Evolutionary conservation across 2,797 vertebrate genomes (phyloP), one percentile per base, ranked within the genome.

Genomic region (Cynodonichthys magdalenae): DNA sequence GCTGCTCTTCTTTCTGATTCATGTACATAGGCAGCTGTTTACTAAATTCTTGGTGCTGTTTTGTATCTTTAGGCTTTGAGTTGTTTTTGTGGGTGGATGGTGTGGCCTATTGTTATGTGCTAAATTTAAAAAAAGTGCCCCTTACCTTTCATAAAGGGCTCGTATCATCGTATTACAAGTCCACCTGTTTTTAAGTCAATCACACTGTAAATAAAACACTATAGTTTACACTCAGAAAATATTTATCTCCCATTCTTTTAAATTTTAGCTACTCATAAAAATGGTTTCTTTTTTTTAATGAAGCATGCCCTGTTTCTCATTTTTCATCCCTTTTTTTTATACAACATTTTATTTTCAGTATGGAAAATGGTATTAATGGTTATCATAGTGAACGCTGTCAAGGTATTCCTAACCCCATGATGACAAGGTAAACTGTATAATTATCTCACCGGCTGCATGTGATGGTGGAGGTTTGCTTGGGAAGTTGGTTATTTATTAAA

Each of bases 301-400:
- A 64, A 69, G 84, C 88, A 91, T 91, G 88, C 60, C 70, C 62
- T 86, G 69, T 87, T 61, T 74, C 60, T 79, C 77, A 83, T 88
- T 71, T 71, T 82, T 84, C 75, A 87, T 82, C 71, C 75, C 68
- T 77, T 80, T 69, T 77, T 74, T 89, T 70, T 80, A 77, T 77
- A 61, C 74, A 44, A 89, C 93, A 90, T 95, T 97, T 93, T 95
- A 86, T 95, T 96, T 86, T 89, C 95, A 97, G 95, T 96, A 92
- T 93, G 85, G 95, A 95, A 97, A 96, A 94, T 95, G 93, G 95
- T 98, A 96, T 94, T 95, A 95, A 96, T 96, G 95, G 96, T 98
- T 98, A 98, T 97, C 96, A 95, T 96, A 97, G 93, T 93, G 94
- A 97, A 77, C 87, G 83, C 82, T 93, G 94, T 80, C 95, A 94